Evolutionary conservation across 2,113 vertebrate species (phyloP), one percentile per base, ranked within the genome.

Genomic region (Campylomormyrus tamandua): DNA sequence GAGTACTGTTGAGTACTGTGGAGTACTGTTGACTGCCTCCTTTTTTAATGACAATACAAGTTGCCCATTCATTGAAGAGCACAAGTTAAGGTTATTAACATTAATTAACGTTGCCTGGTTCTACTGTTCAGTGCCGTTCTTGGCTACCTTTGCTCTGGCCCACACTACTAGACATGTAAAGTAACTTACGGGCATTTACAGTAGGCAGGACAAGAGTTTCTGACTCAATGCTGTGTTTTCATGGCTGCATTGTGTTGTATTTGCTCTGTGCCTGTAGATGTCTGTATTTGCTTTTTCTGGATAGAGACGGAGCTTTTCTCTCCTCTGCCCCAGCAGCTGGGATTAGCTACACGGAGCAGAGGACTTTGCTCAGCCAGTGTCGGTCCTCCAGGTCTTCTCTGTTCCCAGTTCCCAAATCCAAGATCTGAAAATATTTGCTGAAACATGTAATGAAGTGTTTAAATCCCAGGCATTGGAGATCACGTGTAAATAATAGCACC

Each of bases 211-310:
- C 24, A 86, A 46, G 46, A 52, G 15, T 46, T 83, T 42, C 45
- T 45, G 39, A 83, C 7, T 17, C 80, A 24, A 13, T 1, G 0
- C 46, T 31, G n/a, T 52, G 49, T 52, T 53, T 87, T 50, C 49
- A 13, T n/a, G 49, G 85, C 48, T 52, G 1, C 15, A 13, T 53
- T 17, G 85, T 17, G n/a, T 19, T 27, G 5, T 87, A 17, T 87
- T 87, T 87, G 49, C 48, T 31, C 17, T 31, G 27, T 87, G 85
- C 49, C 85, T 27, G 15, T 87, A 53, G 85, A 35, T 52, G n/a
- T 87, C 48, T 87, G 49, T 87, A 19, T 87, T 87, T 87, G n/a
- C 85, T 52, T 87, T 21, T 35, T 35, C 48, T 87, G 83, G 42
- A 52, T 31, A 39, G 50, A 87, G 45, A 21, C 1, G 2, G n/a